These are phyloP conservation scores for Andrena cerasifolii DNA, from an alignment of 1,140 invertebrate species.

Conservation along the genomic window DNA sequence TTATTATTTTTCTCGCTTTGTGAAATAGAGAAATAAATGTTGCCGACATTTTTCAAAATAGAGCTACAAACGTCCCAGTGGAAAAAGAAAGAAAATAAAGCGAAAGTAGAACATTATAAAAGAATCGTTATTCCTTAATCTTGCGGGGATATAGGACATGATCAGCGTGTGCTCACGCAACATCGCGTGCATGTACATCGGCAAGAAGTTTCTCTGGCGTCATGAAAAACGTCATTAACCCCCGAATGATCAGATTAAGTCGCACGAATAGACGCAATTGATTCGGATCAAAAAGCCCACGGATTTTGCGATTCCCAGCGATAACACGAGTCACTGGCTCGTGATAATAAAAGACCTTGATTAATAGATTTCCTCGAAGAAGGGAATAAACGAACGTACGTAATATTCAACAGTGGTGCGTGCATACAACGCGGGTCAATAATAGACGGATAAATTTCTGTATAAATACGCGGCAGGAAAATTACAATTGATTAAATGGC, in stretches of 20 bases:
- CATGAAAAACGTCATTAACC: slow-evolving; percentile 62
- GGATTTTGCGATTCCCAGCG: background rate
- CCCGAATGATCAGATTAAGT: slow-evolving; percentile 41
- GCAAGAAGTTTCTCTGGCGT: slow-evolving; percentile 58
- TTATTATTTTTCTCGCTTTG: background rate
- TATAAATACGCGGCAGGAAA: background rate
- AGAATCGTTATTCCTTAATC: slow-evolving; percentile 45
- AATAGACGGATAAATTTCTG: background rate
- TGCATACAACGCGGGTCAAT: background rate
- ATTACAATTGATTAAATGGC: background rate
- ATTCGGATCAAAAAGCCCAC: slow-evolving; percentile 3
- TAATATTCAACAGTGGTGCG: background rate
- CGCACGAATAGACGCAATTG: background rate
- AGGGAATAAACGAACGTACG: background rate
- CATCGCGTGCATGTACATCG: slow-evolving; percentile 56
- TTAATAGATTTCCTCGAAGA: too few species aligned
- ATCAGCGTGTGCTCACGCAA: slow-evolving; percentile 56
- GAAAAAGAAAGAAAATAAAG: slow-evolving; percentile 16
- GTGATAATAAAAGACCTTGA: too few species aligned
- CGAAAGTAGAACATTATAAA: slow-evolving; percentile 20
- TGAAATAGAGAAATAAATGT: background rate
- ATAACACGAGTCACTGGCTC: too few species aligned
- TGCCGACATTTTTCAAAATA: background rate
- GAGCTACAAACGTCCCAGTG: too few species aligned
- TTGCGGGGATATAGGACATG: slow-evolving; percentile 59